A percentile compares a stretch with the other conserved stretches of the same genome.
phyloP scores from a whole-genome alignment of 2,888 invertebrate species.

The Trachelus troglodyta region DNA sequence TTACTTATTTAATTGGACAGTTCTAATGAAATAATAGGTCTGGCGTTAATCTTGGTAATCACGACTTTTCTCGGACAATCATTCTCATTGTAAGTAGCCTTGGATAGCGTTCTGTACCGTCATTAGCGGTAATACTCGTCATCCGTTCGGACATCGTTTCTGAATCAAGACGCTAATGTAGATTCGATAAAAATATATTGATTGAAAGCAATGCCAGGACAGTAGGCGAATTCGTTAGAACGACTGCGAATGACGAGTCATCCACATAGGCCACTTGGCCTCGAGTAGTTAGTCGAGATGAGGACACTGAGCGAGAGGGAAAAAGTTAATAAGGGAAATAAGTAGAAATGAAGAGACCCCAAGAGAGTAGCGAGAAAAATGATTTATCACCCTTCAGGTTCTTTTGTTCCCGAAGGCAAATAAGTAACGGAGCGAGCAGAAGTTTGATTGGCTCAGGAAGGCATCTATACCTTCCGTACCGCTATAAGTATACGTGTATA shows the following conservation, averaged over 20 bases:
- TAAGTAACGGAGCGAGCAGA: background rate
- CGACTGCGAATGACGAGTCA: background rate
- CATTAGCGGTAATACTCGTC: background rate
- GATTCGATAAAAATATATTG: background rate
- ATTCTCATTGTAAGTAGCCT: background rate
- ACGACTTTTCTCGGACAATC: background rate
- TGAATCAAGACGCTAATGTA: background rate
- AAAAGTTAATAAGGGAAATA: background rate
- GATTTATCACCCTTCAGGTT: background rate
- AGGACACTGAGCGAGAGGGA: background rate
- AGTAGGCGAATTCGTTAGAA: background rate
- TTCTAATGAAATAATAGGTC: constrained; percentile 20
- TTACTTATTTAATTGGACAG: constrained; percentile 23
- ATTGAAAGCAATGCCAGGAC: background rate
- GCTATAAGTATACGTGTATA: background rate
- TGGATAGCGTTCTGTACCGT: background rate
- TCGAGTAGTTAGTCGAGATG: background rate
- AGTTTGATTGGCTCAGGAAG: background rate
- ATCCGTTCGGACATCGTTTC: background rate
- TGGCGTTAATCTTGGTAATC: background rate
- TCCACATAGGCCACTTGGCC: background rate
- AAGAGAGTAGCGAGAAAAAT: background rate
- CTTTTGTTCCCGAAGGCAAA: background rate
- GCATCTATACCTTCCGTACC: background rate
- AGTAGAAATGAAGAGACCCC: background rate